Conservation (phyloP, 2,797 vertebrate genomes). For the Poecilia picta region DNA sequence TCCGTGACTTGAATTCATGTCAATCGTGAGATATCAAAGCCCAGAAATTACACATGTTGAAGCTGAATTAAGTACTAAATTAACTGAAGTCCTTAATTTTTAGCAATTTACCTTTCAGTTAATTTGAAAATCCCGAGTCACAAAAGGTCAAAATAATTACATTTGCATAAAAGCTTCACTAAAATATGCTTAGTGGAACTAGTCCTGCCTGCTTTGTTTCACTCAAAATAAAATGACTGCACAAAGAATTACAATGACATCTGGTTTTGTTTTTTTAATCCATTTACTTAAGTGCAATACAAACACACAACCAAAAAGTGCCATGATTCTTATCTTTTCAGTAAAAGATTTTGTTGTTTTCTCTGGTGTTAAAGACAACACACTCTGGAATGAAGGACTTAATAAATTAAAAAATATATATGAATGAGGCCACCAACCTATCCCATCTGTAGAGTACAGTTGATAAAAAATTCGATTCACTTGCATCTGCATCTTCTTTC, state of each 20-base stretch:
- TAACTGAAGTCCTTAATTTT: not conserved
- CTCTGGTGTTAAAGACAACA: not conserved
- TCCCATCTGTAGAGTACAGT: not conserved
- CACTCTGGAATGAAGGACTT: not conserved
- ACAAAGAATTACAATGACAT: not conserved
- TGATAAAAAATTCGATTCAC: slow-evolving; percentile 18
- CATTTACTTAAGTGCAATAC: no score
- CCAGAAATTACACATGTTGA: not conserved
- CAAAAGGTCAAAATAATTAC: not conserved
- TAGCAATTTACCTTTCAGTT: not conserved
- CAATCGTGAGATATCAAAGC: not conserved
- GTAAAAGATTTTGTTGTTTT: not conserved
- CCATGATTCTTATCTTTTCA: not conserved
- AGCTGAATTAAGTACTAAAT: not conserved
- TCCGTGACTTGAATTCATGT: not conserved
- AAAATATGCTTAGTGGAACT: not conserved
- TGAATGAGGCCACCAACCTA: not conserved
- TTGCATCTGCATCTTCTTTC: slow-evolving; percentile 13
- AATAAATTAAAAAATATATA: not conserved
- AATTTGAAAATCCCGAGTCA: not conserved
- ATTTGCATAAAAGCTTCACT: not conserved
- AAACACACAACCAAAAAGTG: not conserved
- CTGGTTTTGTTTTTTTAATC: not conserved
- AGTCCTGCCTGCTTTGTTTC: not conserved
- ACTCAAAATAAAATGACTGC: not conserved